Evolutionary conservation across 2,797 vertebrate species (phyloP).

Genomic region (Florisuga fusca): DNA sequence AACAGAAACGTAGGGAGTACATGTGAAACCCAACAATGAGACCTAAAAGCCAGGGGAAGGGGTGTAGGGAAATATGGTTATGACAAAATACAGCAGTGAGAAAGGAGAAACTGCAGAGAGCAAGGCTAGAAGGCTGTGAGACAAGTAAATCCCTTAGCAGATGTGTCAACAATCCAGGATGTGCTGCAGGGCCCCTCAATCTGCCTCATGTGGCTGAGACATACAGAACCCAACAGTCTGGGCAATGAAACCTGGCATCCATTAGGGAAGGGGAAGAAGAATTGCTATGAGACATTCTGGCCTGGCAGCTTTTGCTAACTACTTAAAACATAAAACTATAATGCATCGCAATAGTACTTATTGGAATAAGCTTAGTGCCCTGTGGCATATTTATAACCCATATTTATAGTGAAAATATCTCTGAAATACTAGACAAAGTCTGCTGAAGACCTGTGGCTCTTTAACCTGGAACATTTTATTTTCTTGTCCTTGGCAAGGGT

Average conservation of each 20-base stretch:
- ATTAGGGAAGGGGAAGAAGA: neutral
- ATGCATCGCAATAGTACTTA: neutral
- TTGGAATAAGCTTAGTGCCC: constrained; percentile 28
- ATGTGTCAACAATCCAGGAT: neutral
- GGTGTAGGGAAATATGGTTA: too few species aligned
- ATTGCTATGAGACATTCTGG: neutral
- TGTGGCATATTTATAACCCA: neutral
- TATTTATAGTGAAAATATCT: constrained; percentile 40
- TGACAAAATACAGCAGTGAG: too few species aligned
- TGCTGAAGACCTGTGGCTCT: neutral
- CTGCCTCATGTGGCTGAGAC: neutral
- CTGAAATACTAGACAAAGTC: neutral
- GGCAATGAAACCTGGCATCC: neutral
- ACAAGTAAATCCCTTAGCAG: neutral
- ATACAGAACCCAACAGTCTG: neutral
- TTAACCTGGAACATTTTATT: constrained; percentile 31
- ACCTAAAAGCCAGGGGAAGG: neutral
- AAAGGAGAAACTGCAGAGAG: neutral
- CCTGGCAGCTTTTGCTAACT: neutral
- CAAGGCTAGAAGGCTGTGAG: neutral
- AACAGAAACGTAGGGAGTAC: neutral
- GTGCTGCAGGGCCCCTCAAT: neutral
- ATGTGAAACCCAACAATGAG: neutral
- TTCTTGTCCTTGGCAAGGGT: constrained; percentile 25
- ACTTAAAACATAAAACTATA: neutral